Base-by-base conservation (phyloP, 2,888 invertebrate species). In the Parthenolecanium corni region DNA sequence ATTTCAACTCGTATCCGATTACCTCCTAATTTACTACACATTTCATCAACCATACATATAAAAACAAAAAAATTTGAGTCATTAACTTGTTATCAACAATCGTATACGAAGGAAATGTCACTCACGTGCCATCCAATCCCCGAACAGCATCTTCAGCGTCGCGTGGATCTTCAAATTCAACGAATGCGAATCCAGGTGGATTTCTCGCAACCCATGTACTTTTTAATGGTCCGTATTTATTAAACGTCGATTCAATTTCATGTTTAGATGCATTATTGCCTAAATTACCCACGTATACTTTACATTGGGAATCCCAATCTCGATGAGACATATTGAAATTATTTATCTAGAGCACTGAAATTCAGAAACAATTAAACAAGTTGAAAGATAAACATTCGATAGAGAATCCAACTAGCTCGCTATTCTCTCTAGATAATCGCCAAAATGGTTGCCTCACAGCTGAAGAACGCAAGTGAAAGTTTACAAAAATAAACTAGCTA, bases 161-260 rank as follows among this genome's bases (percentile, higher is more conserved):
- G 66, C 91, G 77, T 16, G 86, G 82, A 71, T 93, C 91, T 76
- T 91, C 89, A 73, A 82, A 91, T 74, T 91, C 90, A 3, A 89
- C 88, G 74, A 91, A 91, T 0, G 90, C 90, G 75, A 91, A 90
- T 18, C 90, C 93, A 5, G 92, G 91, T 44, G 92, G 93, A 72
- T 93, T 91, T 70, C 92, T 78, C 0, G 93, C 93, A 57, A 94
- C 91, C 93, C 93, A 93, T 52, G 93, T 91, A 75, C 90, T 93
- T 69, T 88, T 80, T 67, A 93, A 79, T 46, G 86, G 87, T 9
- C 93, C 93, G 74, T 89, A 93, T 74, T 89, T 88, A 64, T 83
- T 80, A 74, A 93, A 93, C 11, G 87, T 82, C 70, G 85, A 86
- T 74, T 93, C 92, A 65, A 89, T 81, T 75, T 91, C 91, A 72